Conservation (phyloP, 2,888 invertebrate genomes). For the Drosophila planitibia region DNA sequence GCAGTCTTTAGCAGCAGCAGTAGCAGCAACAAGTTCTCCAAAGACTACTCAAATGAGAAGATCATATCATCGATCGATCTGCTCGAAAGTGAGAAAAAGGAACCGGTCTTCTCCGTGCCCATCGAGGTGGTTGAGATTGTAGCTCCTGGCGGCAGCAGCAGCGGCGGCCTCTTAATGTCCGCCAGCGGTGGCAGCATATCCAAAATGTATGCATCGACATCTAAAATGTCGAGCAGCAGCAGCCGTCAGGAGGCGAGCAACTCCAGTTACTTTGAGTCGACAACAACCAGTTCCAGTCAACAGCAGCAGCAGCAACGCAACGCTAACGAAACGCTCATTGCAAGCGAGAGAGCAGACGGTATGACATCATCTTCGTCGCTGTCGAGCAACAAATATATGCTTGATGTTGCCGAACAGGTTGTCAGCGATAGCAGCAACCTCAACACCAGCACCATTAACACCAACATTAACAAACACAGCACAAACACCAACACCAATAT, state of each 20-base stretch:
- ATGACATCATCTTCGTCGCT: conserved; percentile 80
- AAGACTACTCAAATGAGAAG: conserved; percentile 74
- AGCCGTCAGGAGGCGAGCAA: conserved; percentile 59
- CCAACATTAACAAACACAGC: conserved; percentile 54
- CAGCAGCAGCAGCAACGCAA: conserved; percentile 43
- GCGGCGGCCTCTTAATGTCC: conserved; percentile 38
- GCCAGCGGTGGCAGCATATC: conserved; percentile 66
- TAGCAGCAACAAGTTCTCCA: conserved; percentile 60
- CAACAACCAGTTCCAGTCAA: conserved; percentile 70
- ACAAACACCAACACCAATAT: conserved; percentile 40
- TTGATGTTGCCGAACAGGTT: conserved; percentile 70
- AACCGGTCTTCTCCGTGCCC: conserved; percentile 82
- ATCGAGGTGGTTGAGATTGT: conserved; percentile 81
- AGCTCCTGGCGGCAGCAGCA: conserved; percentile 44
- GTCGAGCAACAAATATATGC: conserved; percentile 57
- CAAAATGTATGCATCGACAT: conserved; percentile 69
- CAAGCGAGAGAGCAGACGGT: conserved; percentile 76
- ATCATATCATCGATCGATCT: conserved; percentile 82
- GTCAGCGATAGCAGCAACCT: conserved; percentile 59
- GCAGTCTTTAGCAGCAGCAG: conserved; percentile 56
- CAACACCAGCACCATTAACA: conserved; percentile 28
- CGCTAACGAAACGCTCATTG: conserved; percentile 70
- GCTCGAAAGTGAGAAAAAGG: conserved; percentile 80
- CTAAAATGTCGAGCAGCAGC: conserved; percentile 55
- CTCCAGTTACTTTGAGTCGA: conserved; percentile 64